phyloP scores from a whole-genome alignment of 2,888 invertebrate species.

The Dendrolimus houi region DNA sequence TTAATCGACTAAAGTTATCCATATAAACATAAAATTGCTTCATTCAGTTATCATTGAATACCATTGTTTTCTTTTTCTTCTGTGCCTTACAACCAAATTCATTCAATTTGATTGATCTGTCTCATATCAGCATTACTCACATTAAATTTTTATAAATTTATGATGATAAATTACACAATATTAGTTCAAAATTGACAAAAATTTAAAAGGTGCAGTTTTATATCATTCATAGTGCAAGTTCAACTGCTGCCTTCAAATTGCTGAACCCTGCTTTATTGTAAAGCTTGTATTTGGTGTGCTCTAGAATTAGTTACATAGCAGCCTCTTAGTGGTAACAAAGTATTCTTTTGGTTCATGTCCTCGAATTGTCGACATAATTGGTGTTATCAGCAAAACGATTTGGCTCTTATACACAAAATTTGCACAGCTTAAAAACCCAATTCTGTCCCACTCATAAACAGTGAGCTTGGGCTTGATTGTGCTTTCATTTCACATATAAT shows the following conservation, averaged over 20 bases:
- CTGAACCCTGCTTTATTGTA: slow-evolving; percentile 6
- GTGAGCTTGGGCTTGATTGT: slow-evolving; percentile 21
- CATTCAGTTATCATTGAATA: too few relatives aligned
- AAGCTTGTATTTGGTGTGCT: slow-evolving; percentile 39
- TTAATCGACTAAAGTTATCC: too few relatives aligned
- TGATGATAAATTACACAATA: too few relatives aligned
- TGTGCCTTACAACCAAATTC: too few relatives aligned
- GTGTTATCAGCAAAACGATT: slow-evolving; percentile 3
- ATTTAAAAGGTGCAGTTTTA: too few relatives aligned
- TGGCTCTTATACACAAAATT: slow-evolving; percentile 3
- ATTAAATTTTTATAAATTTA: too few relatives aligned
- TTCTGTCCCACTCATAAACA: slow-evolving; percentile 12
- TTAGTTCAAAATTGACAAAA: too few relatives aligned
- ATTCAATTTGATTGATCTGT: too few relatives aligned
- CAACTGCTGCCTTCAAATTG: slow-evolving; percentile 5
- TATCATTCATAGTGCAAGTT: too few relatives aligned
- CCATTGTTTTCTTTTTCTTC: too few relatives aligned
- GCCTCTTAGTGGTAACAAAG: background rate
- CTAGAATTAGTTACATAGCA: slow-evolving; percentile 15
- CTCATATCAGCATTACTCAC: too few relatives aligned
- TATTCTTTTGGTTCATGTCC: background rate
- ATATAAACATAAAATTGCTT: too few relatives aligned
- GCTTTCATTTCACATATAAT: slow-evolving; percentile 18
- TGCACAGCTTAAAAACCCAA: slow-evolving; percentile 26
- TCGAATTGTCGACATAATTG: background rate